A percentile compares a stretch with the other conserved stretches of the same genome.
Evolutionary conservation across 2,113 vertebrate genomes (phyloP).

Genomic region (Tragulus kanchil): DNA sequence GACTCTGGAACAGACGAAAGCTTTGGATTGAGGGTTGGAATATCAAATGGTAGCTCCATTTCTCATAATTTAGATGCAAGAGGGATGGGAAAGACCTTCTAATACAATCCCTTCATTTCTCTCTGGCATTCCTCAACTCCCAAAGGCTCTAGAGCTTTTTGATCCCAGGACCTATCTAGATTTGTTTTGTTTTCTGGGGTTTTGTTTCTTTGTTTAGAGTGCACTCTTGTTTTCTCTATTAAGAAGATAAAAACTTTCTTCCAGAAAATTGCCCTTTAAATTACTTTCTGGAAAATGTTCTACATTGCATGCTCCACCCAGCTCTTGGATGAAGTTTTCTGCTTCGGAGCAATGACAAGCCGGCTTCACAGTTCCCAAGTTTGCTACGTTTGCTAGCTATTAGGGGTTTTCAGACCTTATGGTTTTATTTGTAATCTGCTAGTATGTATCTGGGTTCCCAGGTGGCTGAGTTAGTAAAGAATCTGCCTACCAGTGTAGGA

Average conservation of each 20-base stretch:
- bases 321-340: not conserved
- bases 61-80: not conserved
- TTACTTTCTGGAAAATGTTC: conserved; percentile 17
- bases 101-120: not conserved
- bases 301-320: not conserved
- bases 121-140: not conserved
- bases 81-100: not conserved
- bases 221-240: conserved; percentile 14
- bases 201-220: not conserved
- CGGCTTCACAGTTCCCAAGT: not conserved
- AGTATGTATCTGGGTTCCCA: not conserved
- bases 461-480: not conserved
- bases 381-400: not conserved
- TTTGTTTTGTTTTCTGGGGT: not conserved
- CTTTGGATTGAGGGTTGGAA: not conserved
- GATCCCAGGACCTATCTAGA: not conserved
- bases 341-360: not conserved
- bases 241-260: not conserved
- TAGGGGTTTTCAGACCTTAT: not conserved
- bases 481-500: not conserved
- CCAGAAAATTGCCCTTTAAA: not conserved
- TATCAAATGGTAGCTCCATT: not conserved
- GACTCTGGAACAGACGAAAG: not conserved
- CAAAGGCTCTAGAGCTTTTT: not conserved
- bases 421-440: conserved; percentile 1